Evolutionary conservation across 2,797 vertebrate genomes (phyloP), one percentile per base, ranked within the genome.

Genomic region (Antrozous pallidus): DNA sequence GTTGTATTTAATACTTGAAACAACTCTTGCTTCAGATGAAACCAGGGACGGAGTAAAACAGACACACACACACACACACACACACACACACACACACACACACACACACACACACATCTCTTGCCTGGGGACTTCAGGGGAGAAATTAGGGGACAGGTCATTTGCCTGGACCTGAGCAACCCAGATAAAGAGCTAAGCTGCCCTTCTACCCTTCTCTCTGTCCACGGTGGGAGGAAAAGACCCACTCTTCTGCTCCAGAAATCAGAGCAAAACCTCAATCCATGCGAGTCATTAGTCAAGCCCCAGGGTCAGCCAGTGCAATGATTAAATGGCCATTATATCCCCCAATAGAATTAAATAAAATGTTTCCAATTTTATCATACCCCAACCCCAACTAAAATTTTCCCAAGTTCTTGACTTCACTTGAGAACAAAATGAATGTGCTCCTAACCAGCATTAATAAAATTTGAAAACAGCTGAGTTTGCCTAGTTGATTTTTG

Each of bases 351-450:
- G 63, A 91, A 75, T 77, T 38, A 89, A 86, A 85, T 69, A 67
- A 79, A 81, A 51, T 24, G 51, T 63, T 90, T 93, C 65, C 33
- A 88, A 28, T 70, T 80, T 94, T 78, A 86, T 80, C 28, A 71
- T 73, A 67, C 26, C 11, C 20, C 33, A 58, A 36, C 28, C 33
- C 20, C 58, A 65, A 47, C 26, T 54, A 79, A 85, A 93, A 71
- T 2, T 36, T 51, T 71, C 77, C 70, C 69, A 85, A 40, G 36
- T 71, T 71, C 92, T 40, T 83, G 16, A 88, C 22, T 56, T 93
- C 49, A 73, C n/a, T 93, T 63, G 61, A 94, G 80, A 96, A 89
- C 61, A 91, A 82, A 92, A 91, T 36, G 24, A 90, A 85, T 26
- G 16, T 0, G 5, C 47, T 79, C 54, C 24, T 91, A 80, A 79